phyloP scores from a whole-genome alignment of 2,888 invertebrate genomes.

The Strigamia transsilvanica region DNA sequence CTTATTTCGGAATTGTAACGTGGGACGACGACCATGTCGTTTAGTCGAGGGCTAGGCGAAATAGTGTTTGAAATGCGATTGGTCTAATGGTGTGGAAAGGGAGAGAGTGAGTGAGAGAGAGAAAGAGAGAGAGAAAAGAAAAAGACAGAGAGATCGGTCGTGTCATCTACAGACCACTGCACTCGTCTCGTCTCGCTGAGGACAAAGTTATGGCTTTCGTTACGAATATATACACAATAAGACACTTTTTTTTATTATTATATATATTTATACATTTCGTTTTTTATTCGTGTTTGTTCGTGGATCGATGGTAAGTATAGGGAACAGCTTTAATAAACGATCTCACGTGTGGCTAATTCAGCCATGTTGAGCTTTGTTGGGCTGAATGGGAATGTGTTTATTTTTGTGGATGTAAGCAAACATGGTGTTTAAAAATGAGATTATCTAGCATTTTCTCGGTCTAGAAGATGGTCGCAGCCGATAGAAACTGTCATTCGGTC shows the following conservation, averaged over 20 bases:
- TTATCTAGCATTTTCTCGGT: not conserved
- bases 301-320: not conserved
- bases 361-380: not conserved
- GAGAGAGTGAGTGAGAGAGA: slow-evolving; percentile 31
- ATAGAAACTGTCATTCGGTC: slow-evolving; percentile 27
- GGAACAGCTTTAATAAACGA: slow-evolving; percentile 40
- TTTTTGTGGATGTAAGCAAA: slow-evolving; percentile 24
- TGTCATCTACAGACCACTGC: slow-evolving; percentile 45
- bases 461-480: slow-evolving; percentile 12
- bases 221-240: slow-evolving; percentile 38
- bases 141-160: slow-evolving; percentile 34
- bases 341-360: slow-evolving; percentile 38
- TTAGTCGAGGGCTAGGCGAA: slow-evolving; percentile 4
- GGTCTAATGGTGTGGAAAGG: slow-evolving; percentile 45
- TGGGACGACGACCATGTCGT: slow-evolving; percentile 14
- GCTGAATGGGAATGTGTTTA: slow-evolving; percentile 5
- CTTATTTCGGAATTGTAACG: not conserved
- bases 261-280: not conserved
- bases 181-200: slow-evolving; percentile 5
- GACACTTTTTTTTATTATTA: not conserved
- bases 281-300: not conserved
- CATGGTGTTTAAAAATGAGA: not conserved
- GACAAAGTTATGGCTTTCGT: slow-evolving; percentile 29
- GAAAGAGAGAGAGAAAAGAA: slow-evolving; percentile 33
- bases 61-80: slow-evolving; percentile 43